Base-by-base conservation (phyloP, 2,888 invertebrate species). In the Tolmerus cingulatus region DNA sequence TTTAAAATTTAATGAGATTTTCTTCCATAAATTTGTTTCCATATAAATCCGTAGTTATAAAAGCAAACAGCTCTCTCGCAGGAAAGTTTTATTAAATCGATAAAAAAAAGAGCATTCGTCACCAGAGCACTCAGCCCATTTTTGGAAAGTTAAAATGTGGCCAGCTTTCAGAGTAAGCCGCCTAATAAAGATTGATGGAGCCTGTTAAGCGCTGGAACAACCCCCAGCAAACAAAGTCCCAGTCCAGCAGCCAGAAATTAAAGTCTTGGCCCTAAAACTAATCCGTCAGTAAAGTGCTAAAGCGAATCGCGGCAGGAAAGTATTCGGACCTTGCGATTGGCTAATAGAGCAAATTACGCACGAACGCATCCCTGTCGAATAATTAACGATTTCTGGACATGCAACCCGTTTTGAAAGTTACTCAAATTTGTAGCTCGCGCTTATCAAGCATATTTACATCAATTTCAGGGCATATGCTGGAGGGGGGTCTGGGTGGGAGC, bases 141-240 rank as follows among this genome's bases (percentile, higher is more conserved):
- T 19, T 43, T 57, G 23, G 23, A 57, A 23, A 23, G 23, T 30
- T 79, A 27, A 12, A 55, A 79, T 27, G 79, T 79, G 79, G 5
- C 3, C 14, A 30, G 79, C 46, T 79, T 79, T 79, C 16, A 55
- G 51, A 30, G 23, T 40, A 78, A 78, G 37, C 78, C 78, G 40
- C n/a, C 43, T 78, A 78, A 78, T 78, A 43, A 19, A 78, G 78
- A 78, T 78, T 78, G 78, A 78, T 78, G 78, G 78, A 27, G 79
- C 14, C 1, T n/a, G 16, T 19, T 14, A 51, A 0, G 14, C 51
- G 23, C 79, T 5, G 27, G 30, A 79, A 30, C 23, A 78, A 43
- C 40, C 8, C 43, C 4, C n/a, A n/a, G 43, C 1, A 43, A 76
- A 76, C 34, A 30, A 9, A 34, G 16, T 14, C 43, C 27, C 14